A percentile compares a stretch with the other conserved stretches of the same genome.
Evolutionary conservation across 2,797 vertebrate genomes (phyloP).

Genomic region (Rhabdophis nuchalis): DNA sequence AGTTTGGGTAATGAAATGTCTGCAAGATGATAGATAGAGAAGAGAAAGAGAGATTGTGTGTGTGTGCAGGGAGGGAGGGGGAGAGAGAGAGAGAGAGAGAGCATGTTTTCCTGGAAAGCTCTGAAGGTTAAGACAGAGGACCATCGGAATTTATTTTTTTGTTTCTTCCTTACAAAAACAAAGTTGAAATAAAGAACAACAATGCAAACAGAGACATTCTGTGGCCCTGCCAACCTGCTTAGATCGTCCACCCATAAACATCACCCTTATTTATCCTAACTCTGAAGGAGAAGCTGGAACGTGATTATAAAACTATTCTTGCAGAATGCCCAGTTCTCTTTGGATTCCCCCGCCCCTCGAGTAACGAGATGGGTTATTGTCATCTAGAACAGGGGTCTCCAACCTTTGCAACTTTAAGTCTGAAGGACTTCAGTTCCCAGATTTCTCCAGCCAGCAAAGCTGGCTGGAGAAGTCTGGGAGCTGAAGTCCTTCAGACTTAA

Average conservation of each 20-base stretch:
- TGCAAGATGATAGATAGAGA: no score
- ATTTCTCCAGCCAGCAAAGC: no score
- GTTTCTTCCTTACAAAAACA: accelerated
- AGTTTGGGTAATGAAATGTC: no score
- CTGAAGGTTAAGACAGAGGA: neutral
- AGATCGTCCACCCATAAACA: conserved; percentile 13
- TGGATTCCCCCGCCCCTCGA: neutral
- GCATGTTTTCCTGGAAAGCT: neutral
- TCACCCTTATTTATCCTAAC: neutral
- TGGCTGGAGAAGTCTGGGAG: no score
- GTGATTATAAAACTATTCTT: neutral
- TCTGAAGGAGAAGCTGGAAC: conserved; percentile 6
- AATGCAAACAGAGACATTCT: conserved; percentile 42
- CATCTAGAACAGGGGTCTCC: no score
- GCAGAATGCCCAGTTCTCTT: neutral
- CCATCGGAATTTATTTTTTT: conserved; percentile 42
- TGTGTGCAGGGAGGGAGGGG: no score
- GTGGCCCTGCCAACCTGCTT: conserved; percentile 20
- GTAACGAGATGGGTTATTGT: neutral
- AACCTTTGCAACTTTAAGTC: no score
- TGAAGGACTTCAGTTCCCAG: no score
- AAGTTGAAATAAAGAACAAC: conserved; percentile 25
- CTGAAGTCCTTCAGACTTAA: no score
- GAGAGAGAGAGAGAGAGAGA: no score
- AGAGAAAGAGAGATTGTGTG: no score